Base-by-base conservation (phyloP, 23 tunicate genomes). In the Ascidia mentula region DNA sequence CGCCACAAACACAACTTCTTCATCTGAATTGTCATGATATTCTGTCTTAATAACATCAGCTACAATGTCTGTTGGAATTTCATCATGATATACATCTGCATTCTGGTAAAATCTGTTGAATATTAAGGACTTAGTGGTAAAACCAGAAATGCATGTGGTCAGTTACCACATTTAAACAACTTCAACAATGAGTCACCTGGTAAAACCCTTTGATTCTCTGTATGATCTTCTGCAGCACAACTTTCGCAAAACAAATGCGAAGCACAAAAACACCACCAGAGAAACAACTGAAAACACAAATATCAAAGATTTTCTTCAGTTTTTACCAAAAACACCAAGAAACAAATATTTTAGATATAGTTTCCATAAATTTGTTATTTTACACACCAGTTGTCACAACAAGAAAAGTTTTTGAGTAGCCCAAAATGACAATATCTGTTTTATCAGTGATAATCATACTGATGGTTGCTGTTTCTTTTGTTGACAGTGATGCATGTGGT, bases 1-100 rank as follows among this genome's bases (percentile, higher is more conserved):
- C 13, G 13, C 13, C 4, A 53, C 24, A 9, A 53, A 53, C 22
- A 53, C 7, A 53, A 53, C 65, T 53, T 53, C 65, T 9, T 9
- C 65, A 53, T 53, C 65, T 20, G 65, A 53, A 53, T 53, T 53
- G 24, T 53, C 65, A 53, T 53, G 65, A 53, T 53, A 53, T 28
- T 53, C 65, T 5, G 22, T 53, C 65, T 20, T 28, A 26, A 5
- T 28, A 9, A 20, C 13, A 53, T 53, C 65, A 53, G 65, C 7
- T 9, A 53, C n/a, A n/a, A n/a, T 20, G 13, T 28, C 65, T 53
- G 22, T 53, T 53, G 65, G 65, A 20, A 53, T 28, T 53, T 53
- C 65, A 9, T 53, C 65, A 53, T 20, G 24, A 53, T 53, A 53
- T 26, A 28, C 65, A 5, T 20, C 65, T 20, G 65, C 65, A 3